These are phyloP conservation scores for Aselliscus stoliczkanus DNA, from an alignment of 2,797 vertebrate genomes.

Conservation along the genomic window DNA sequence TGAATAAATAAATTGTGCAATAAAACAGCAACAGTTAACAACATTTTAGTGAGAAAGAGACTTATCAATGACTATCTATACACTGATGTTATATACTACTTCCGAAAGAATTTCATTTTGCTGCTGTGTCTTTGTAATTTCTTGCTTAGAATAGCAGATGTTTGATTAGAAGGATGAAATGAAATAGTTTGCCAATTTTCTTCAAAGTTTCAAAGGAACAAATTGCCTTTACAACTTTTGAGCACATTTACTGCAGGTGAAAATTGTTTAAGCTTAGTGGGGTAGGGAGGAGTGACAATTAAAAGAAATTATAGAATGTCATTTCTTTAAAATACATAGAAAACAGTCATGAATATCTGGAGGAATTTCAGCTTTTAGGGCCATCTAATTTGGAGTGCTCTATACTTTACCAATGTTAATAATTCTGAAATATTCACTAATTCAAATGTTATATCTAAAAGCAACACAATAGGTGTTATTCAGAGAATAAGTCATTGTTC, in stretches of 20 bases:
- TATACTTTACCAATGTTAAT: neutral
- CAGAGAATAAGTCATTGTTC: neutral
- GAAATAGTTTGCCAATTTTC: neutral
- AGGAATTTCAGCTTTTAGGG: neutral
- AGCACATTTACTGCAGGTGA: neutral
- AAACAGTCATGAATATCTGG: neutral
- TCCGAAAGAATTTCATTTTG: neutral
- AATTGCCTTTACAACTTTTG: neutral
- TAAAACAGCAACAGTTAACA: neutral
- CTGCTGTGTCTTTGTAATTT: neutral
- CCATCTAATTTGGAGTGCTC: neutral
- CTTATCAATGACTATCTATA: neutral
- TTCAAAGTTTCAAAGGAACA: neutral
- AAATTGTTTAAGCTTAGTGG: neutral
- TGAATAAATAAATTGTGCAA: neutral
- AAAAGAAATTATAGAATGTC: neutral
- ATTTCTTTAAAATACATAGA: neutral
- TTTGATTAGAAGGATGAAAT: neutral
- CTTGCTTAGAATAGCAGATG: neutral
- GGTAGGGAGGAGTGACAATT: fast-evolving
- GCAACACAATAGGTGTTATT: neutral
- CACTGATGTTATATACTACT: neutral
- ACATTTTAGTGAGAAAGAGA: neutral
- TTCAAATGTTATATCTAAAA: neutral
- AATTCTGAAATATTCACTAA: neutral